Conservation (phyloP, 2,888 invertebrate species). For the Metalampra italica region DNA sequence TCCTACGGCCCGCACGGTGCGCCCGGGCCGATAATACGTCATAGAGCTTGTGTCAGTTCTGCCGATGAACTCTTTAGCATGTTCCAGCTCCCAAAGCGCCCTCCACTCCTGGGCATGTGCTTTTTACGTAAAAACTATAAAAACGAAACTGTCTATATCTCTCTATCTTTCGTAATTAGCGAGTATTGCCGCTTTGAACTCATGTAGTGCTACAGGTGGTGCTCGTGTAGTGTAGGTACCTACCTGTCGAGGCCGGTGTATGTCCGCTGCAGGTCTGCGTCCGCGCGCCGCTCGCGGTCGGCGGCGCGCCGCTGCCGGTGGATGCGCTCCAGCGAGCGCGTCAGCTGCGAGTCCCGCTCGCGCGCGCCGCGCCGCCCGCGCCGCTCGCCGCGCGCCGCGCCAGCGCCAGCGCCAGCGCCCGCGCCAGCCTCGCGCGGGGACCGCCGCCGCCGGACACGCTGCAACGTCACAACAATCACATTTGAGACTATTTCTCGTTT, state of each 20-base stretch:
- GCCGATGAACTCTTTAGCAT: no score
- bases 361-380: constrained; percentile 43
- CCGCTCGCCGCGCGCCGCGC: constrained; percentile 47
- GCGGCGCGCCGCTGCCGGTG: constrained; percentile 66
- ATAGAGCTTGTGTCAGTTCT: no score
- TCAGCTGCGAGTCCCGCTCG: constrained; percentile 62
- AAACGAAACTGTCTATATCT: no score
- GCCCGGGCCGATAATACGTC: no score
- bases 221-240: constrained; percentile 30
- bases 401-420: constrained; percentile 57
- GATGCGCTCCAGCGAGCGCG: constrained; percentile 71
- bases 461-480: constrained; percentile 10
- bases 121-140: no score
- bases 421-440: constrained; percentile 33
- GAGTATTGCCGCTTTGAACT: no score
- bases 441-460: constrained; percentile 55
- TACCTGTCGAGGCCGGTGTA: constrained; percentile 81
- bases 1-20: no score
- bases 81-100: no score
- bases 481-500: not conserved
- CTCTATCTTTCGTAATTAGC: no score
- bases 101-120: no score
- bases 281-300: constrained; percentile 54
- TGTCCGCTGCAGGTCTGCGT: constrained; percentile 76
- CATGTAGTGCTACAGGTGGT: no score